Evolutionary conservation across 2,888 invertebrate genomes (phyloP).

Genomic region (Agrochola lota): DNA sequence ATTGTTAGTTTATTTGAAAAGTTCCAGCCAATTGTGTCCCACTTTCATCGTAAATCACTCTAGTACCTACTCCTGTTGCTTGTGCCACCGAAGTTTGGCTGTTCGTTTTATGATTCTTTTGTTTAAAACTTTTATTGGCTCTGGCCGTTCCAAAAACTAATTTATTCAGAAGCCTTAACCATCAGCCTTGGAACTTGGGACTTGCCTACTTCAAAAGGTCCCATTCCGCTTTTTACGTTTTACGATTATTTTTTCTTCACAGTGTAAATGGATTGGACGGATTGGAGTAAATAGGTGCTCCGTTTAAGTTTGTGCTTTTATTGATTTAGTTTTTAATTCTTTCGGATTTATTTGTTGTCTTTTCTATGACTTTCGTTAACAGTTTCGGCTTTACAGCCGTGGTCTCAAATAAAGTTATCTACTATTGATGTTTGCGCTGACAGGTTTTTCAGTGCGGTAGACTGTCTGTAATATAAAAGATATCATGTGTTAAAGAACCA

Average conservation of each 20-base stretch:
- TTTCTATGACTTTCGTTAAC: slow-evolving; percentile 21
- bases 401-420: background rate
- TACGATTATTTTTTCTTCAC: slow-evolving; percentile 67
- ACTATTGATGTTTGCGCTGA: no score
- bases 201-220: slow-evolving; percentile 78
- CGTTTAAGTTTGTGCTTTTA: slow-evolving; percentile 58
- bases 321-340: slow-evolving; percentile 51
- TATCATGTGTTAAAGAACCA: no score
- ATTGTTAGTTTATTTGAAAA: slow-evolving; percentile 87
- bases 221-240: slow-evolving; percentile 83
- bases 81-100: slow-evolving; percentile 84
- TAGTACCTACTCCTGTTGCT: slow-evolving; percentile 84
- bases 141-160: slow-evolving; percentile 88
- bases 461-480: no score
- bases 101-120: slow-evolving; percentile 90
- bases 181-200: slow-evolving; percentile 84
- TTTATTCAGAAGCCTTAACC: slow-evolving; percentile 87
- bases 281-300: slow-evolving; percentile 58
- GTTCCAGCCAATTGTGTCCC: slow-evolving; percentile 85
- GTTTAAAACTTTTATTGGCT: slow-evolving; percentile 90
- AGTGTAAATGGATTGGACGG: slow-evolving; percentile 68
- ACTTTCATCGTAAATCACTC: slow-evolving; percentile 87
- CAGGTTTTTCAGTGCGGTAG: no score
- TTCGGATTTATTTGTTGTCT: slow-evolving; percentile 41
- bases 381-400: background rate